Base-by-base conservation (phyloP, 2,797 vertebrate genomes). In the Lophotriccus pileatus region DNA sequence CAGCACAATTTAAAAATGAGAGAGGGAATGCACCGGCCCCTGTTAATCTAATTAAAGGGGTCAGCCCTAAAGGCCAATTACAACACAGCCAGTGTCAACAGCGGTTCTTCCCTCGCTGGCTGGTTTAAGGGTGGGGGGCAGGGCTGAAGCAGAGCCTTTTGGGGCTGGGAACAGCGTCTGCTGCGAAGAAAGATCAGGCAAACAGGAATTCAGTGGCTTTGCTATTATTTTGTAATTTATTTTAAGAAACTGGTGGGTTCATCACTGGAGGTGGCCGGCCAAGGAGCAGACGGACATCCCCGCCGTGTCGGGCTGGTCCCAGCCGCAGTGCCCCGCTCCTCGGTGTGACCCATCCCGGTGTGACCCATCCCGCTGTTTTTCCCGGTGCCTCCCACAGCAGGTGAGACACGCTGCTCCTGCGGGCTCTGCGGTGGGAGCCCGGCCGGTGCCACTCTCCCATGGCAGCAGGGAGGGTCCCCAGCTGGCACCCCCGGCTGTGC, bases 31-130 rank as follows among this genome's bases (percentile, higher is more conserved):
- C 55, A 43, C 6, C 1, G 0, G 41, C 8, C 77, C n/a, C 47
- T 75, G 47, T 75, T 92, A 85, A 96, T 85, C 68, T 91, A 85
- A 96, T 94, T 94, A 91, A 62, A 72, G 34, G 43, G 46, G 58
- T 88, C 79, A 84, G 36, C 36, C 66, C 62, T 75, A 46, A 93
- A 72, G 73, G 62, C 49, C 66, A 75, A 27, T 91, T 78, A 80
- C 21, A 50, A 30, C 50, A 69, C 59, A 89, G 55, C 7, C 34
- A 30, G 36, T 25, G 53, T 66, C 58, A 93, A 55, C 60, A 87
- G 18, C 22, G 43, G 5, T 52, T 77, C 64, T 93, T 76, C 52
- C 60, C 34, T 74, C 0, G 0, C 14, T 75, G 76, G 13, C 34
- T 84, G 74, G 8, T 66, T 58, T 24, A 66, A 36, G 77, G 69